Conservation (phyloP, 1,140 invertebrate species). For the Ditylenchus dipsaci region DNA sequence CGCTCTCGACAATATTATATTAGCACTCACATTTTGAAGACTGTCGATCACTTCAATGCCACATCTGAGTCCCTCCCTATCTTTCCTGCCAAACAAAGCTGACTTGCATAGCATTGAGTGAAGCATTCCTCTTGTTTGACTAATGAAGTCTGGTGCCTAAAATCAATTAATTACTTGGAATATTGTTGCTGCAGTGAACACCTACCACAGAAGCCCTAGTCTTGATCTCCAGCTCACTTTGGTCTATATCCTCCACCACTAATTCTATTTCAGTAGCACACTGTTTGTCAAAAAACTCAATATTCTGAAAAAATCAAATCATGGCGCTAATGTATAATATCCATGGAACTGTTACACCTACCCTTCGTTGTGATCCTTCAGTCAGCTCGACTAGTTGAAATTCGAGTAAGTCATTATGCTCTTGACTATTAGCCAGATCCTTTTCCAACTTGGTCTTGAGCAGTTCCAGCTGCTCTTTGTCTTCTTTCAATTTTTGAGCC, state of each 20-base stretch:
- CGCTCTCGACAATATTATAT: not conserved
- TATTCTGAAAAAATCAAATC: slow-evolving; percentile 15
- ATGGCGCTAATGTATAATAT: no score
- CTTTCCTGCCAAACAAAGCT: slow-evolving; percentile 1
- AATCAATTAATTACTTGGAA: not conserved
- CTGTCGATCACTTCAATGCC: slow-evolving; percentile 22
- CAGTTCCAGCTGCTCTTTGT: slow-evolving; percentile 29
- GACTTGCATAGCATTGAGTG: not conserved
- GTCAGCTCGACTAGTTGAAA: slow-evolving; percentile 52
- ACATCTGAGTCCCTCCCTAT: slow-evolving; percentile 11
- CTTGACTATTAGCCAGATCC: slow-evolving; percentile 39
- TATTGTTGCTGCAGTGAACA: not conserved
- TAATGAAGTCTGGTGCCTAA: not conserved
- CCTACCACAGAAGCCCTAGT: not conserved
- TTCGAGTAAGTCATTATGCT: slow-evolving; percentile 51
- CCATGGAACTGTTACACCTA: no score
- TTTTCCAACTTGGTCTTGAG: slow-evolving; percentile 31
- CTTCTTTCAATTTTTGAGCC: slow-evolving; percentile 26
- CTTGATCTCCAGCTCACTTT: not conserved
- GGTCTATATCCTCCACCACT: not conserved
- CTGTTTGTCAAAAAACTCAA: slow-evolving; percentile 10
- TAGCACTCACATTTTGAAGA: slow-evolving; percentile 19
- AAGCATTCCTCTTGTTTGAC: not conserved
- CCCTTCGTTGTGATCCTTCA: slow-evolving; percentile 13
- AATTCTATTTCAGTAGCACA: not conserved